phyloP scores from a whole-genome alignment of 1,140 invertebrate genomes.

The Limonius californicus region DNA sequence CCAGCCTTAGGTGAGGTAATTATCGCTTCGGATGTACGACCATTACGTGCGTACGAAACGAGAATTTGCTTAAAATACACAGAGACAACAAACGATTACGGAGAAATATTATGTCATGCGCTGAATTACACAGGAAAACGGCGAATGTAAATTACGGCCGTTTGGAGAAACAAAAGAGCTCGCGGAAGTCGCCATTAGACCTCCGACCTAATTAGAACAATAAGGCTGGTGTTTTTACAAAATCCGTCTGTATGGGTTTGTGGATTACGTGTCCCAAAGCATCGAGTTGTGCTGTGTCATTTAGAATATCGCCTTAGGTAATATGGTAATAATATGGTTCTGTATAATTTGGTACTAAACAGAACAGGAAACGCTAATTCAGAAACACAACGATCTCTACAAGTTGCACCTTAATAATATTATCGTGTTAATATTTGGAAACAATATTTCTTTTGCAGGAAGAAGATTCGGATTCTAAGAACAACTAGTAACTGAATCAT shows the following conservation, averaged over 20 bases:
- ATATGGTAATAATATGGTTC: too few relatives aligned
- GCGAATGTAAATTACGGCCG: background rate
- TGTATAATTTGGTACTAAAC: too few relatives aligned
- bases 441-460: too few relatives aligned
- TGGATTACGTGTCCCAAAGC: too few relatives aligned
- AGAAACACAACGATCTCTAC: too few relatives aligned
- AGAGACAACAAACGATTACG: background rate
- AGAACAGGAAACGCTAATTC: too few relatives aligned
- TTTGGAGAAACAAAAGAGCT: background rate
- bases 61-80: background rate
- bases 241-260: background rate
- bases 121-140: background rate
- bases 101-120: background rate
- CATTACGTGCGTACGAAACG: background rate
- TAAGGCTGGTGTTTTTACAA: background rate
- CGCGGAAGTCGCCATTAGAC: background rate
- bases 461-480: too few relatives aligned
- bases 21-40: background rate
- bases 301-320: too few relatives aligned
- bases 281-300: too few relatives aligned
- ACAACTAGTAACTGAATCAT: too few relatives aligned
- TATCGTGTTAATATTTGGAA: too few relatives aligned
- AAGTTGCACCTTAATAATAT: too few relatives aligned
- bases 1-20: slow-evolving; percentile 20
- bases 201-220: background rate